These are phyloP conservation scores for Drosophila maculinotata DNA, from an alignment of 2,888 invertebrate genomes.

Conservation along the genomic window DNA sequence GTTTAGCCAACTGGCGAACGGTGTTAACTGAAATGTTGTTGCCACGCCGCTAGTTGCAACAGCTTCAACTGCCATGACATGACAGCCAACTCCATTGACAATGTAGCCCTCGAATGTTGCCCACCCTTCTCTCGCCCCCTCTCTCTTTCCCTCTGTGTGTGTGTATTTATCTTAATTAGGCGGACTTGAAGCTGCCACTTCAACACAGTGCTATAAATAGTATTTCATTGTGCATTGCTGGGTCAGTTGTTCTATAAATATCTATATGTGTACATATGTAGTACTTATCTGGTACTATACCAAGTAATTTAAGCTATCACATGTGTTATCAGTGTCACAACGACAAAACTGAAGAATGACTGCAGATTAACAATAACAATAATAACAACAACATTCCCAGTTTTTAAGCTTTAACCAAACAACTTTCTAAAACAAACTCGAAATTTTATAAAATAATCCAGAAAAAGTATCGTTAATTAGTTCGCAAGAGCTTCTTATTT, in stretches of 20 bases:
- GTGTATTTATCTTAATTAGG: constrained; percentile 74
- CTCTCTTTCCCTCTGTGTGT: constrained; percentile 24
- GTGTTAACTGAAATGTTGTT: constrained; percentile 77
- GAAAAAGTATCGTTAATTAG: too few relatives aligned
- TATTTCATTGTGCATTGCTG: constrained; percentile 1
- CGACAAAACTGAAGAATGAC: too few relatives aligned
- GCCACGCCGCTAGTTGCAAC: constrained; percentile 46
- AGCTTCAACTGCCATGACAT: constrained; percentile 64
- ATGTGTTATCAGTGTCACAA: neutral
- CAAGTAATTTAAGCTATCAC: neutral
- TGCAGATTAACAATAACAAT: too few relatives aligned
- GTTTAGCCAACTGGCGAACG: constrained; percentile 50
- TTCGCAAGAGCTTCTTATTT: too few relatives aligned
- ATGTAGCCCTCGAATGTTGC: constrained; percentile 24
- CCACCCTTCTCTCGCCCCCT: neutral
- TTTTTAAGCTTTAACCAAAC: too few relatives aligned
- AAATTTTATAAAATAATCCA: too few relatives aligned
- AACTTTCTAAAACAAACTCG: too few relatives aligned
- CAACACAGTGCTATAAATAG: constrained; percentile 18
- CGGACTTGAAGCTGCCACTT: constrained; percentile 16
- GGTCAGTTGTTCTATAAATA: constrained; percentile 12
- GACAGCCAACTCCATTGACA: constrained; percentile 59
- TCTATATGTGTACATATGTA: neutral
- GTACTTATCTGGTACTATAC: too few relatives aligned
- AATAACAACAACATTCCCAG: too few relatives aligned